Base-by-base conservation (phyloP, 1,140 invertebrate genomes). In the Pissodes strobi region DNA sequence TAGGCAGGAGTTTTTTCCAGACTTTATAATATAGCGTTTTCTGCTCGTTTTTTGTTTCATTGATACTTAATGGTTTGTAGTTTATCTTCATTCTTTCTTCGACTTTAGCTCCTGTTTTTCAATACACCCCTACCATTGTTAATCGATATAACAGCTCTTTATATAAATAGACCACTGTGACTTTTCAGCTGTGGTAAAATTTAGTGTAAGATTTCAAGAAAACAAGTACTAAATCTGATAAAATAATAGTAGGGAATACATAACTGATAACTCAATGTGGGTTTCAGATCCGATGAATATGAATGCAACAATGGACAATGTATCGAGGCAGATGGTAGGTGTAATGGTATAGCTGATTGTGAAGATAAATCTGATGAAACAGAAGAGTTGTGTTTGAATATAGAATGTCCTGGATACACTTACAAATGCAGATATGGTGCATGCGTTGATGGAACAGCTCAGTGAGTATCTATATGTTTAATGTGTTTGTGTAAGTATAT, bases 321-420 rank as follows among this genome's bases (percentile, higher is more conserved):
- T 72, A 87, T 90, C 62, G 72, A 78, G 10, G 70, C 73, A 5
- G 74, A 79, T 3, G 81, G 82, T 66, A 78, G 81, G 17, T 82
- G 81, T 67, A 74, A 82, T 69, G 79, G 80, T 22, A 74, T 67
- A 18, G 72, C 73, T 46, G 80, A 88, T 49, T 89, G 87, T 72
- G 67, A 77, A 0, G 84, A 87, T 68, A 80, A 81, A 21, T 87
- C 85, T 1, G 88, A 91, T 73, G 88, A 90, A 75, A 79, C 74
- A 0, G 74, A 73, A 19, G 75, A 77, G 15, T 37, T 67, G 1
- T 76, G 74, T 52, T 45, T 59, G 8, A 66, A 65, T 25, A 51
- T 68, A 22, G 15, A 39, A 9, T 77, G 76, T 66, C 70, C 70
- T 0, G 41, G 56, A 17, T 74, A 55, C 30, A 61, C 67, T 0